Base-by-base conservation (phyloP, 1,140 invertebrate genomes). In the Bombus confusus region DNA sequence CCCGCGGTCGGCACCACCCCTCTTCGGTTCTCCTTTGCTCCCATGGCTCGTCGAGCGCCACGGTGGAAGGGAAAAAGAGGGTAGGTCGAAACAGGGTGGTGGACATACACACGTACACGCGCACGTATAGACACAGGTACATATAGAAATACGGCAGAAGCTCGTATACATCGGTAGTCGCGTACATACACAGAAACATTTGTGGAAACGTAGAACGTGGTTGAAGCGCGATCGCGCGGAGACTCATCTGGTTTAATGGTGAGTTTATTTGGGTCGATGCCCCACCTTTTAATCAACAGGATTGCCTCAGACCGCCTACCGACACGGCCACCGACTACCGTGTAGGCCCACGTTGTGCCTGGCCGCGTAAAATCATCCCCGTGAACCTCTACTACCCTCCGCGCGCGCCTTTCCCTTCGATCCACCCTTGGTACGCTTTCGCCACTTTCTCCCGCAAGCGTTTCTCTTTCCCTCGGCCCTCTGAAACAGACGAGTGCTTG, bases 201-300 rank as follows among this genome's bases (percentile, higher is more conserved):
- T 59, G 84, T 76, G 85, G 74, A 88, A 90, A 90, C 85, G 89
- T 89, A 59, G 85, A 83, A 86, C 64, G 81, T 64, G 87, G 68
- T 85, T 88, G 64, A 87, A 90, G 87, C 62, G 79, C 87, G 90
- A 91, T 91, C 90, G 91, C 88, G 91, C 85, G 85, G 84, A 91
- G 90, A 91, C 91, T 92, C 91, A 91, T 92, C 90, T 91, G 90
- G 91, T 91, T 92, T 92, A 92, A 92, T 92, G 90, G 90, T 59
- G 88, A 88, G 90, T 92, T 92, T 92, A 92, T 92, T 92, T 92
- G 88, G 88, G 86, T 92, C 91, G 90, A 92, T 92, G 91, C 91
- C 91, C 91, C 91, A 92, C 90, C 91, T 92, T 92, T 92, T 91
- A 92, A 92, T 92, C 91, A 92, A 91, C 88, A 92, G 89, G 88